Percentiles rank a stretch among this genome's conserved stretches.
Evolutionary conservation across 2,888 invertebrate species (phyloP).

Genomic region (Gastrophysa polygoni): DNA sequence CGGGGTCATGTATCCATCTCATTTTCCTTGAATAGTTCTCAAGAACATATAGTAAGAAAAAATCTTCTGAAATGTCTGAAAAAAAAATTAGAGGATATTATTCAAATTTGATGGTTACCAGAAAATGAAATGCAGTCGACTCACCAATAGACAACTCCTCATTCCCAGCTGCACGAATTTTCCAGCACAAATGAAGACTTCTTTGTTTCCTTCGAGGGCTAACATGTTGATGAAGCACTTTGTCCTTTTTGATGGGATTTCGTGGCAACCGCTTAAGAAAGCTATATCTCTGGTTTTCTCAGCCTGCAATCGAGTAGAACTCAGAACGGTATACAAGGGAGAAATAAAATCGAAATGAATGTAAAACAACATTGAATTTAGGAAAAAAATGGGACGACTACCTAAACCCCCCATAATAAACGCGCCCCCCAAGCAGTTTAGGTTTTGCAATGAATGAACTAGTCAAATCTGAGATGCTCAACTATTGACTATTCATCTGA

Average conservation of each 20-base stretch:
- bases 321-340: too few relatives aligned
- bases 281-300: background rate
- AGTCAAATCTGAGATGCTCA: too few relatives aligned
- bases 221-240: constrained; percentile 5
- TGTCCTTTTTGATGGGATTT: background rate
- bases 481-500: too few relatives aligned
- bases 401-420: too few relatives aligned
- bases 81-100: background rate
- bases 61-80: constrained; percentile 1
- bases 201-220: background rate
- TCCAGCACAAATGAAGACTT: constrained; percentile 2
- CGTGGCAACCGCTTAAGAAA: background rate
- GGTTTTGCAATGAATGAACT: too few relatives aligned
- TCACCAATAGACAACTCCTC: constrained; percentile 1
- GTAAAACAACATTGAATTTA: too few relatives aligned
- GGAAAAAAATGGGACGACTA: too few relatives aligned
- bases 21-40: background rate
- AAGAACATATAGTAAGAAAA: constrained; percentile 9
- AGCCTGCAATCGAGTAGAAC: too few relatives aligned
- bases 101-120: background rate
- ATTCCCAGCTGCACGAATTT: constrained; percentile 1
- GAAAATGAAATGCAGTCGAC: too few relatives aligned
- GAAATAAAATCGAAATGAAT: too few relatives aligned
- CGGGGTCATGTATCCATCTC: background rate
- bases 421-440: too few relatives aligned